Percentiles rank a stretch among this genome's conserved stretches.
Evolutionary conservation across 2,888 invertebrate species (phyloP).

Genomic region (Ptychoptera albimana): DNA sequence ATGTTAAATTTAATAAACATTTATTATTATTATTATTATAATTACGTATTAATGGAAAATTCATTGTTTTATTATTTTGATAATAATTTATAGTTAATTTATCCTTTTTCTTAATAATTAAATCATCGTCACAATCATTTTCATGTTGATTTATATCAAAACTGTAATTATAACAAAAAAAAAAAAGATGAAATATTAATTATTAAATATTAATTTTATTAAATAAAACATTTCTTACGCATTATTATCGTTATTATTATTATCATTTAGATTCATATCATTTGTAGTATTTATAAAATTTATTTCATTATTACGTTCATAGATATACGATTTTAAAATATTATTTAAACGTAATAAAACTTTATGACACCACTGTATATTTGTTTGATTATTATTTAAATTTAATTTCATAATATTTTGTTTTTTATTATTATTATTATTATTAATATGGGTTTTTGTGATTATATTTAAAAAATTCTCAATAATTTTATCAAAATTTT

Average conservation of each 20-base stretch:
- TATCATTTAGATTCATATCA: background rate
- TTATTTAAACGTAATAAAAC: slow-evolving; percentile 55
- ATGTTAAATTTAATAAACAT: background rate
- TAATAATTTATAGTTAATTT: slow-evolving; percentile 14
- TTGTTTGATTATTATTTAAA: slow-evolving; percentile 54
- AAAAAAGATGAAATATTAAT: background rate
- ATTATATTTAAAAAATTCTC: slow-evolving; percentile 73
- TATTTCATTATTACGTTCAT: slow-evolving; percentile 5
- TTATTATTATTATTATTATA: background rate
- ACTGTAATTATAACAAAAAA: no score
- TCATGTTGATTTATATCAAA: background rate
- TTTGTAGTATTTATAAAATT: background rate
- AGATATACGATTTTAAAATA: slow-evolving; percentile 31
- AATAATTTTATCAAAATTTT: slow-evolving; percentile 52
- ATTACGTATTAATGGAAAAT: slow-evolving; percentile 24
- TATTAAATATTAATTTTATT: background rate
- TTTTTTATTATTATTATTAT: slow-evolving; percentile 40
- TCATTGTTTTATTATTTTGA: slow-evolving; percentile 21
- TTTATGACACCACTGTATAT: slow-evolving; percentile 62
- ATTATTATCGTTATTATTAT: background rate
- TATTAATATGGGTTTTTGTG: slow-evolving; percentile 49
- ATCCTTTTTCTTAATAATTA: slow-evolving; percentile 8
- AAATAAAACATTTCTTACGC: background rate
- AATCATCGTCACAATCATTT: background rate
- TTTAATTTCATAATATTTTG: slow-evolving; percentile 52